Evolutionary conservation across 2,888 invertebrate genomes (phyloP), one percentile per base, ranked within the genome.

Genomic region (Anodontia alba): DNA sequence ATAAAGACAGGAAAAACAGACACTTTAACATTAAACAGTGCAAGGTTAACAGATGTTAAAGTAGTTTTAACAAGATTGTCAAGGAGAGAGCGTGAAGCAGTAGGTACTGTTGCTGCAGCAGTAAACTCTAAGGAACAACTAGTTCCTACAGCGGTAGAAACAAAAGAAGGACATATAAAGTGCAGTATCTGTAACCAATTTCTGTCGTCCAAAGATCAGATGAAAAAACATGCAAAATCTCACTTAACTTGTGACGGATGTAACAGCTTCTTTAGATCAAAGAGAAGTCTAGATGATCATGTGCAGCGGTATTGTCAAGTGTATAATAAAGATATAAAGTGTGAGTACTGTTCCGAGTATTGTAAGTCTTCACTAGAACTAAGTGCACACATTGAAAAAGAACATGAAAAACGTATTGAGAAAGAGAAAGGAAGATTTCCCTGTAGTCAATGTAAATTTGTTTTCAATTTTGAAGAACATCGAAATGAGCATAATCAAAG

Each of bases 161-260:
- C 62, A 62, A 17, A 20, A 33, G 31, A 20, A 33, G 62, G 62
- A 33, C 20, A 62, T 31, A 1, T 33, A 7, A 62, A 33, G 20
- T 62, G 62, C 20, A 62, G 62, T 62, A 5, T 33, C 17, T 62
- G 62, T 23, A 33, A 62, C 33, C 62, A 62, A 33, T 62, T 62
- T 33, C 20, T 62, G 17, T 62, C 62, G 1, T 12, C 5, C 5
- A 20, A 62, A 33, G 62, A 31, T 20, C 12, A 31, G 17, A 33
- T 62, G 2, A 8, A 8, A 20, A 3, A 62, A 23, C 62, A 62
- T 33, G 20, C 20, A 10, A 17, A 31, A 8, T 1, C 5, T 31
- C 62, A 62, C n/a, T 33, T 62, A n/a, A 23, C 62, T 5, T 62
- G 62, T 62, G 10, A 31, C 12, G 7, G 15, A 8, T 62, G 62